Evolutionary conservation across 1,140 invertebrate species (phyloP), one percentile per base, ranked within the genome.

Genomic region (Bombus vancouverensis): DNA sequence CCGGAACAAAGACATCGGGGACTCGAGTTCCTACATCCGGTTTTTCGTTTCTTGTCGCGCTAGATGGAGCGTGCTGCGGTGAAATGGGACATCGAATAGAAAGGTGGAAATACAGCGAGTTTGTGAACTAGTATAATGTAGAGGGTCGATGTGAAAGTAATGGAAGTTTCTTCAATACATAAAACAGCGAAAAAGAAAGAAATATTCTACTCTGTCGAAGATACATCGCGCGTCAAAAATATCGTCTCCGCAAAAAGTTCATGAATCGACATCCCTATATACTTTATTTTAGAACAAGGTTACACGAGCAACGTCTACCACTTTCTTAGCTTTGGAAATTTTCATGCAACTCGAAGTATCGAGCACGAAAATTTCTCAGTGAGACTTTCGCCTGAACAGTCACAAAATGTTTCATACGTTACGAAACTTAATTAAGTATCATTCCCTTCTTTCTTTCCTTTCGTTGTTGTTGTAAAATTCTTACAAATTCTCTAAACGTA

Each of bases 51-150:
- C 65, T 65, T 42, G 47, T 78, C 34, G 28, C 47, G 70, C n/a
- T 78, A 83, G 66, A 32, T 75, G 74, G 25, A 18, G 44, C 75
- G 22, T 70, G n/a, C n/a, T 53, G 9, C 4, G 73, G 72, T 65
- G 47, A 42, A 66, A n/a, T 44, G 15, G 44, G 57, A 66, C 42
- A 68, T 66, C 42, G 74, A 47, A 83, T 68, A 22, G 74, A 76
- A 70, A 59, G 75, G 66, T 70, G 39, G 53, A 80, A 39, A 72
- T 70, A 62, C 28, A 70, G 37, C 10, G 75, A 57, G 39, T 70
- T 22, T 32, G 34, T 32, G 75, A 83, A 53, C 65, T 71, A 13
- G 62, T 32, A 77, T 83, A 83, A 83, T 70, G 75, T 70, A 83
- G 37, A 80, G 66, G 32, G 42, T 78, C 76, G 65, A 18, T 80